Conservation (phyloP, 2,888 invertebrate species). For the Hirtodrosophila histrioides region DNA sequence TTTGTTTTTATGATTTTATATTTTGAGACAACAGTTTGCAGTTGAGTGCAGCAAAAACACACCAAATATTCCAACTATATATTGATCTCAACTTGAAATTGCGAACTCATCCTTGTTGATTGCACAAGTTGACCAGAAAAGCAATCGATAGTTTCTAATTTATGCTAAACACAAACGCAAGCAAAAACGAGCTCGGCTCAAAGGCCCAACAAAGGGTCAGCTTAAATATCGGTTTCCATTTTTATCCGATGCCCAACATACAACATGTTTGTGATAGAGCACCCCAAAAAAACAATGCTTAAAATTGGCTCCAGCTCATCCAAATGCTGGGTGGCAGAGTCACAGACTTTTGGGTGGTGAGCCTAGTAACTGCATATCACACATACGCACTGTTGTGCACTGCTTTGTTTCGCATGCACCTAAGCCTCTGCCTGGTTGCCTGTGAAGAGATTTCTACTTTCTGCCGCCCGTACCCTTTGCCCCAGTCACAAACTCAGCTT, state of each 20-base stretch:
- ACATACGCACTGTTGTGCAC: slow-evolving; percentile 53
- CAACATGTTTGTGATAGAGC: slow-evolving; percentile 36
- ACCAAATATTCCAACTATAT: not conserved
- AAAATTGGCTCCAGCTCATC: slow-evolving; percentile 39
- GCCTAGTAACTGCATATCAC: slow-evolving; percentile 20
- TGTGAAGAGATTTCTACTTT: not conserved
- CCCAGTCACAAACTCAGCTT: slow-evolving; percentile 27
- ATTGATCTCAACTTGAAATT: slow-evolving; percentile 3
- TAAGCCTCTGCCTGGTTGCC: slow-evolving; percentile 18
- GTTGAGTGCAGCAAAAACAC: slow-evolving; percentile 27
- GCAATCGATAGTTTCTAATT: slow-evolving; percentile 67
- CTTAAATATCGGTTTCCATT: not conserved
- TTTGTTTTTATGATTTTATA: not conserved
- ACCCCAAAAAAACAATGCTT: slow-evolving; percentile 22
- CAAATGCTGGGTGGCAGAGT: too few relatives aligned
- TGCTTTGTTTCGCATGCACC: slow-evolving; percentile 48
- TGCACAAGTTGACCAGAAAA: not conserved
- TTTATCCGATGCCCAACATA: slow-evolving; percentile 30
- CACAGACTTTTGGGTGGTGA: too few relatives aligned
- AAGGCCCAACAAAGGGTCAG: slow-evolving; percentile 8
- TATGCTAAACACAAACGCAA: slow-evolving; percentile 41
- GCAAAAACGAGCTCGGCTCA: slow-evolving; percentile 1
- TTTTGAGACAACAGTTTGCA: slow-evolving; percentile 2
- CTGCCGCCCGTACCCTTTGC: not conserved
- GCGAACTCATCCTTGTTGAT: not conserved